phyloP scores from a whole-genome alignment of 2,797 vertebrate species.

The Otolemur crassicaudatus region DNA sequence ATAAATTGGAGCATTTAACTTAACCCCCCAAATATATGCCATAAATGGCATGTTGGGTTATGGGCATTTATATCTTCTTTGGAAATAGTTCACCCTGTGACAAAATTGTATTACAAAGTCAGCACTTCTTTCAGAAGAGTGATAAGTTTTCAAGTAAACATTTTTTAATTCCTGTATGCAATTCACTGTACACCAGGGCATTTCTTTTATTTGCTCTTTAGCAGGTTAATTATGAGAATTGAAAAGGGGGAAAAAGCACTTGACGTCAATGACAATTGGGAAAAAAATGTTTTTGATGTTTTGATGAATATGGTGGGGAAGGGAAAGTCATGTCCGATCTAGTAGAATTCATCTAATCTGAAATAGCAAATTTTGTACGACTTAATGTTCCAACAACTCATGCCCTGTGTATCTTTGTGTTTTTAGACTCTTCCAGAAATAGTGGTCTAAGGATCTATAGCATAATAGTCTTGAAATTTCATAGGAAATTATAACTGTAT shows the following conservation, averaged over 20 bases:
- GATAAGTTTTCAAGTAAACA: constrained; percentile 21
- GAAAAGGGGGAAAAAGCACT: neutral
- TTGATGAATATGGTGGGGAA: neutral
- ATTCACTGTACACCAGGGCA: neutral
- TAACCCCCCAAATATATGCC: neutral
- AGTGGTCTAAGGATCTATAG: neutral
- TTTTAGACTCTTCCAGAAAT: constrained; percentile 16
- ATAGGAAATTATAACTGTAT: neutral
- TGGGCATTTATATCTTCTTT: constrained; percentile 36
- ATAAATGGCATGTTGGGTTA: neutral
- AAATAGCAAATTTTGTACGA: neutral
- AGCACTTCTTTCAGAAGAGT: constrained; percentile 23
- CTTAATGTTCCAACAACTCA: neutral
- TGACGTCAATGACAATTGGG: neutral
- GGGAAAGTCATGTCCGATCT: neutral
- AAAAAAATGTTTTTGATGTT: neutral
- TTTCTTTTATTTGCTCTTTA: constrained; percentile 41
- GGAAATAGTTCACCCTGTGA: neutral
- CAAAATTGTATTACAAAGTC: constrained; percentile 4
- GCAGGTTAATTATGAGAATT: neutral
- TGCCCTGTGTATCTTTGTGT: neutral
- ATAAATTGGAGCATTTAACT: neutral
- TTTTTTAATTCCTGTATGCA: neutral
- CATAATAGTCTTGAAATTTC: neutral
- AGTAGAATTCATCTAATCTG: constrained; percentile 9